Evolutionary conservation across 2,113 vertebrate species (phyloP).

Genomic region (Uria lomvia): DNA sequence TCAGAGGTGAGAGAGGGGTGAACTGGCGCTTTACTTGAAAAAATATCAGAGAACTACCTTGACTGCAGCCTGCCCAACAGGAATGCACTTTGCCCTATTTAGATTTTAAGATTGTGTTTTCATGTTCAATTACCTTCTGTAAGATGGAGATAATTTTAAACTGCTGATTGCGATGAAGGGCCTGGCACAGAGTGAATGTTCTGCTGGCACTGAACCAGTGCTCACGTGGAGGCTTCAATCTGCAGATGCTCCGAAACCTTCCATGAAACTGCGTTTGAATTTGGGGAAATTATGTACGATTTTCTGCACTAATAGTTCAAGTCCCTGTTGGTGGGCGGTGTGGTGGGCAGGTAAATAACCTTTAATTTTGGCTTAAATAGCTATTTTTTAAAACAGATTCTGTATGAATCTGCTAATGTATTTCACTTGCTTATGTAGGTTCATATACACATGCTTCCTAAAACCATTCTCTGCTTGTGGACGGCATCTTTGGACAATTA

Average conservation of each 20-base stretch:
- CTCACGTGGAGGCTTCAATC: neutral
- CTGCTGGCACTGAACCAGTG: neutral
- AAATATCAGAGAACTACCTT: neutral
- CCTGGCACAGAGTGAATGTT: neutral
- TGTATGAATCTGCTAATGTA: neutral
- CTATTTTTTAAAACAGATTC: neutral
- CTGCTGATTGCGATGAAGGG: neutral
- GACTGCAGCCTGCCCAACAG: neutral
- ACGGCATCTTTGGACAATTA: neutral
- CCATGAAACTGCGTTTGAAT: neutral
- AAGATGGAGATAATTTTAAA: neutral
- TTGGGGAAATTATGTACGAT: neutral
- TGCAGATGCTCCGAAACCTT: neutral
- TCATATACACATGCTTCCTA: accelerated
- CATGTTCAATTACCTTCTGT: neutral
- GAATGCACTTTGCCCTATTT: neutral
- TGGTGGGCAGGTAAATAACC: neutral
- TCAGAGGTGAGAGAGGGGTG: neutral
- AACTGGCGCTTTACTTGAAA: neutral
- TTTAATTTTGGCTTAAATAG: neutral
- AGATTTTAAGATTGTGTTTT: neutral
- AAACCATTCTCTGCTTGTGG: neutral
- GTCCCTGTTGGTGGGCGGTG: neutral
- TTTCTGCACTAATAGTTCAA: neutral
- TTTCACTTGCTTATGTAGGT: neutral